These are phyloP conservation scores for Metopia argyrocephala DNA, from an alignment of 2,888 invertebrate genomes.

Conservation along the genomic window DNA sequence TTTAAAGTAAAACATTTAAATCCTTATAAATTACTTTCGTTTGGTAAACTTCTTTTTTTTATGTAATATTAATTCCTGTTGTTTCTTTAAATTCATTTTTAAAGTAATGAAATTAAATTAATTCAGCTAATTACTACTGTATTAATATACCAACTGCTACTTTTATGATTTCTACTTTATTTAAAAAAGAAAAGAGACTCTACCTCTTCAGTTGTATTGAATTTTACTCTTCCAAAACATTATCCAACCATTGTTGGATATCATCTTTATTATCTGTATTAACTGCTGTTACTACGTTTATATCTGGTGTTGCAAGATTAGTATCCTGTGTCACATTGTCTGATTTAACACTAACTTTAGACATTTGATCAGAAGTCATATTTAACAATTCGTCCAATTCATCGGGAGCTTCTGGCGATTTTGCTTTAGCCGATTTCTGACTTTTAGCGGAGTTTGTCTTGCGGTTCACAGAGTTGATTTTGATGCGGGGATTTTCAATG, in stretches of 20 bases:
- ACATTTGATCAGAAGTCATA: conserved; percentile 68
- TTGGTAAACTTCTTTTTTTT: too few relatives aligned
- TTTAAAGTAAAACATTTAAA: too few relatives aligned
- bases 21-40: too few relatives aligned
- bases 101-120: too few relatives aligned
- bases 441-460: conserved; percentile 64
- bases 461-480: conserved; percentile 62
- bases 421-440: conserved; percentile 29
- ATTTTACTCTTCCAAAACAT: conserved; percentile 74
- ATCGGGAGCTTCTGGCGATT: conserved; percentile 59
- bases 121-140: too few relatives aligned
- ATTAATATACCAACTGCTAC: not conserved
- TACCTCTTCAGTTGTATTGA: too few relatives aligned
- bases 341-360: conserved; percentile 57
- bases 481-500: conserved; percentile 66
- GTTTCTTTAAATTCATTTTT: too few relatives aligned
- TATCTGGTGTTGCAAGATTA: conserved; percentile 47
- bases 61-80: too few relatives aligned
- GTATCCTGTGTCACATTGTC: conserved; percentile 36
- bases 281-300: not conserved
- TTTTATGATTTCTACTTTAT: not conserved
- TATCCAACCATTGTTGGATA: conserved; percentile 77
- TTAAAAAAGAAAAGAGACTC: too few relatives aligned
- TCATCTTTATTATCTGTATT: conserved; percentile 70
- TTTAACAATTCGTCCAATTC: conserved; percentile 75